A percentile compares a stretch with the other conserved stretches of the same genome.
phyloP scores from a whole-genome alignment of 2,797 vertebrate species.

The Loriculus beryllinus region DNA sequence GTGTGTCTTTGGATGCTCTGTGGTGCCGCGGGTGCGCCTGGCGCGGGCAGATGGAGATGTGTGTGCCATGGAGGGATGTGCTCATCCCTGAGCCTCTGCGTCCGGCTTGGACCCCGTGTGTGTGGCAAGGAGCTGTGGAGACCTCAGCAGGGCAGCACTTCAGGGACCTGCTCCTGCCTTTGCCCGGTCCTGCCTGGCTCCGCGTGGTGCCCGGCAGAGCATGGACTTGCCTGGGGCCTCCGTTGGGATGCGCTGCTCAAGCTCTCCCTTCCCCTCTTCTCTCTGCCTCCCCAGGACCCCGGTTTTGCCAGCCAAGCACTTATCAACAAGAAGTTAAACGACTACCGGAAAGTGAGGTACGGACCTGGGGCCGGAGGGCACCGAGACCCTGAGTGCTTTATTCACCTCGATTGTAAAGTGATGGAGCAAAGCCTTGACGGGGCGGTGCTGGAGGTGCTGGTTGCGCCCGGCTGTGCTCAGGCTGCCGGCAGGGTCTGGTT shows the following conservation, averaged over 20 bases:
- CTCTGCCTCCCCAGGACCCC: constrained; percentile 82
- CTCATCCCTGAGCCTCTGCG: rapidly evolving
- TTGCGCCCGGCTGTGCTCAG: rapidly evolving
- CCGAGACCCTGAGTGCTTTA: background rate
- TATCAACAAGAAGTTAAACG: constrained; percentile 96
- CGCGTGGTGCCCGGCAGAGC: background rate
- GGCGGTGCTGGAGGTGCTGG: background rate
- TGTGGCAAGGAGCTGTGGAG: rapidly evolving
- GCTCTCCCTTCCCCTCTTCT: constrained; percentile 54
- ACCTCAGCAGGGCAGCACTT: rapidly evolving
- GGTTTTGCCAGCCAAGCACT: constrained; percentile 93
- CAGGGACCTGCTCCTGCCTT: background rate
- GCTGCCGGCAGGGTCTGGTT: rapidly evolving
- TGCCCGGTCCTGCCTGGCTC: background rate
- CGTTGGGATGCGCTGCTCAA: background rate
- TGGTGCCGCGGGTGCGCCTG: background rate
- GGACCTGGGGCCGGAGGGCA: background rate
- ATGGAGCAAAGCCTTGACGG: background rate
- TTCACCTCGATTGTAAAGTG: background rate
- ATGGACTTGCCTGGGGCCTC: background rate
- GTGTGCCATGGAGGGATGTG: rapidly evolving
- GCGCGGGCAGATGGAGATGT: rapidly evolving
- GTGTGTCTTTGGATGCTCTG: background rate
- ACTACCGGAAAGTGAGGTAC: constrained; percentile 96
- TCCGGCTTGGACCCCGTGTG: rapidly evolving